Evolutionary conservation across 1,140 invertebrate genomes (phyloP).

Genomic region (Glomeris maerens): DNA sequence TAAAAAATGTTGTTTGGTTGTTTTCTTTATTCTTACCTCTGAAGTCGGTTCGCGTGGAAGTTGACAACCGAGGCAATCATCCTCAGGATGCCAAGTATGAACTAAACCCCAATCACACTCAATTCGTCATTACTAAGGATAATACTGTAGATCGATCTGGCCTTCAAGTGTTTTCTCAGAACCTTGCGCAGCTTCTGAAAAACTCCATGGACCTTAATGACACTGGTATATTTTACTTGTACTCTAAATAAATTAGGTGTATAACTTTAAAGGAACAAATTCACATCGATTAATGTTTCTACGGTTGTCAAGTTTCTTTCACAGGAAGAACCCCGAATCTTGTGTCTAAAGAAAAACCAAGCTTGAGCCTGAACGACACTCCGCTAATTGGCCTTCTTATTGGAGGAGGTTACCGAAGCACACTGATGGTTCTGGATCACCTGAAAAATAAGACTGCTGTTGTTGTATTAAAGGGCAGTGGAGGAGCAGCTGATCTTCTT

Average conservation of each 20-base stretch:
- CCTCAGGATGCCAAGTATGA: slow-evolving; percentile 6
- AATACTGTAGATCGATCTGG: not conserved
- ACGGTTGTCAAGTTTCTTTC: too few species aligned
- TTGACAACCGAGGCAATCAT: slow-evolving; percentile 7
- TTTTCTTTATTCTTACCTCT: slow-evolving; percentile 2
- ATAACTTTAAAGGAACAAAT: too few species aligned
- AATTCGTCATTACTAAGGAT: slow-evolving; percentile 7
- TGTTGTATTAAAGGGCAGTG: slow-evolving; percentile 32
- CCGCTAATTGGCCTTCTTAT: slow-evolving; percentile 33
- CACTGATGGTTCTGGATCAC: slow-evolving; percentile 29
- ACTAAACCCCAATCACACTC: slow-evolving; percentile 11
- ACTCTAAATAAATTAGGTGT: too few species aligned
- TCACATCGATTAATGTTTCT: too few species aligned
- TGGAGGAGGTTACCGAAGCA: slow-evolving; percentile 30
- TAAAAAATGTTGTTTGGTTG: too few species aligned
- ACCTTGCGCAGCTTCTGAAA: not conserved
- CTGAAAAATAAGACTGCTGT: slow-evolving; percentile 32
- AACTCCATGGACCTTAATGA: too few species aligned
- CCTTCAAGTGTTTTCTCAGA: not conserved
- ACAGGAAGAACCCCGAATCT: slow-evolving; percentile 1
- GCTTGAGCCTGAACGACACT: slow-evolving; percentile 17
- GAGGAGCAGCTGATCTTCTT: slow-evolving; percentile 32
- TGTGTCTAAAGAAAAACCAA: slow-evolving; percentile 7
- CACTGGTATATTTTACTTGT: too few species aligned
- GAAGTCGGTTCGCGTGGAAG: slow-evolving; percentile 2